Evolutionary conservation across 2,888 invertebrate species (phyloP).

Genomic region (Allacma fusca): DNA sequence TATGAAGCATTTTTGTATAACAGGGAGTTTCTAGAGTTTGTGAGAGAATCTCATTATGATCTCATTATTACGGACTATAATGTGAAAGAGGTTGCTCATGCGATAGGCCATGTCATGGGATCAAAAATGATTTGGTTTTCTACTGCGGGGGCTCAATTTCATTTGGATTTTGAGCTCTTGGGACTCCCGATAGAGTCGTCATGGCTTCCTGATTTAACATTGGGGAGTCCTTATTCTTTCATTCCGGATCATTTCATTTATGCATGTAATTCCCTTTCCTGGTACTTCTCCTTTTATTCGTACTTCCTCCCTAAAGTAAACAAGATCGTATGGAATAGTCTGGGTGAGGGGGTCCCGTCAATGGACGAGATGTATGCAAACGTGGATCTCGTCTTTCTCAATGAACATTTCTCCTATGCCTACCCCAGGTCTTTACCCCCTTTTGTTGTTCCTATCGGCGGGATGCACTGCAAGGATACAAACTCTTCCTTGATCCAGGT

Average conservation of each 20-base stretch:
- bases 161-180: conserved; percentile 31
- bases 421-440: conserved; percentile 52
- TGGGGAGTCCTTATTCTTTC: conserved; percentile 31
- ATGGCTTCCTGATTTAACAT: conserved; percentile 47
- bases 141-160: background rate
- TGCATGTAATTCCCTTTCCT: conserved; percentile 44
- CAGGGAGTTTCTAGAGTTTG: background rate
- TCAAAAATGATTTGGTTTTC: background rate
- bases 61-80: background rate
- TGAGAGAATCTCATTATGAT: background rate
- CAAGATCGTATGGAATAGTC: conserved; percentile 32
- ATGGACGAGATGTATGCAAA: conserved; percentile 40
- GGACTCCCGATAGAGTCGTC: conserved; percentile 45
- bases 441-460: conserved; percentile 36
- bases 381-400: conserved; percentile 47
- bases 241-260: conserved; percentile 46
- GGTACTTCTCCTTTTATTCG: conserved; percentile 36
- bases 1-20: background rate
- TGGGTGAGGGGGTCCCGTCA: conserved; percentile 47
- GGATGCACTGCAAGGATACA: conserved; percentile 33
- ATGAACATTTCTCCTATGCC: conserved; percentile 55
- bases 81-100: background rate
- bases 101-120: background rate
- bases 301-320: conserved; percentile 50
- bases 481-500: background rate